These are phyloP conservation scores for Orchestia grillus DNA, from an alignment of 1,140 invertebrate genomes.

Conservation along the genomic window DNA sequence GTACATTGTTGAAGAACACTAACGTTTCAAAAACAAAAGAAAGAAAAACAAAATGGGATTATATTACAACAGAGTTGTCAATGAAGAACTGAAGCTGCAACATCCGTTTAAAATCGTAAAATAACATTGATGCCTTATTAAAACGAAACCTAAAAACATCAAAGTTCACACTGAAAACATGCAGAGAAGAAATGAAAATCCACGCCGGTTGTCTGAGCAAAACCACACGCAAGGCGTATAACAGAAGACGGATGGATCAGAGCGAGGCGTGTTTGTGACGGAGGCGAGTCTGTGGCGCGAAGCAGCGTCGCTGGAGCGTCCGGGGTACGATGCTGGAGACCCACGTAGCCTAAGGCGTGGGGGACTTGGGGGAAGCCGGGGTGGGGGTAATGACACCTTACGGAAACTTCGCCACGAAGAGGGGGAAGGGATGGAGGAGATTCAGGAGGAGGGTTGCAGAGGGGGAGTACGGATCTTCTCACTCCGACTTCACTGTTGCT, in stretches of 20 bases:
- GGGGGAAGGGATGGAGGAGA: neutral
- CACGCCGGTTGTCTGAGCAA: neutral
- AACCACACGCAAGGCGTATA: neutral
- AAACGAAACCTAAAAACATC: neutral
- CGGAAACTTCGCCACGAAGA: neutral
- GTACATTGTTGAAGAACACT: no score
- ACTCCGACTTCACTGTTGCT: neutral
- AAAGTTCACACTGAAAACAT: neutral
- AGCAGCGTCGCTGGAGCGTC: neutral
- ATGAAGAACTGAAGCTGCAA: no score
- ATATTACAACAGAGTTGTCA: no score
- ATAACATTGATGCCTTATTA: no score
- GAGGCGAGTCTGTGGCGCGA: neutral
- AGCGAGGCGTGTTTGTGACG: neutral
- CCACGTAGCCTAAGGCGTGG: neutral
- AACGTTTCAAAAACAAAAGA: no score
- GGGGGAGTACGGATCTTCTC: neutral
- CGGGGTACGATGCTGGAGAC: neutral
- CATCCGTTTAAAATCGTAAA: no score
- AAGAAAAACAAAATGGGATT: no score
- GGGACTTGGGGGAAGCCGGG: neutral
- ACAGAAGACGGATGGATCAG: neutral
- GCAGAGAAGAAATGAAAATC: neutral
- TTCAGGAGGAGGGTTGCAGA: neutral
- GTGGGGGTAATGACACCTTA: slow-evolving; percentile 52